Conservation (phyloP, 2,113 vertebrate genomes). For the Apodemus speciosus region DNA sequence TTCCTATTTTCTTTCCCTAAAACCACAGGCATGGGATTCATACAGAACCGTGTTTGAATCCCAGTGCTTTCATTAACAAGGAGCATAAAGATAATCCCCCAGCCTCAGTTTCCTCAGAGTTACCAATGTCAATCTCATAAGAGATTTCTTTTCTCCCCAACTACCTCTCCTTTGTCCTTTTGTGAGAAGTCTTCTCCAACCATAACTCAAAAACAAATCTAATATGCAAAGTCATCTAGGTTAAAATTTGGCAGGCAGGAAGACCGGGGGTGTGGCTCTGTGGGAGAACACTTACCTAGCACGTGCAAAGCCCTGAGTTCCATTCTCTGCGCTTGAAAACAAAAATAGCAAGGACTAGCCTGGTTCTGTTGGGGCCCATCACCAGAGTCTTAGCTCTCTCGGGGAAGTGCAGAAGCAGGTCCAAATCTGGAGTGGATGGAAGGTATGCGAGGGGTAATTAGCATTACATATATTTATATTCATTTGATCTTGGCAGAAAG, state of each 20-base stretch:
- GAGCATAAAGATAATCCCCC: background rate
- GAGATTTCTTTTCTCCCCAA: background rate
- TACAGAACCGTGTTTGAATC: background rate
- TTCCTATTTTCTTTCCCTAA: background rate
- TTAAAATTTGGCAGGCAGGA: slow-evolving; percentile 14
- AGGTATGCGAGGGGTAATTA: slow-evolving; percentile 41
- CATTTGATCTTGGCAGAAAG: slow-evolving; percentile 56
- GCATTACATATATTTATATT: slow-evolving; percentile 38
- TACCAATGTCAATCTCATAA: background rate
- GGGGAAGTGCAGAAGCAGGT: slow-evolving; percentile 46
- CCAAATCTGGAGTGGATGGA: slow-evolving; percentile 34
- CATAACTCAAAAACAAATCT: background rate
- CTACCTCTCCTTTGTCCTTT: background rate
- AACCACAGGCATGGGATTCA: background rate
- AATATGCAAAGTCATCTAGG: background rate
- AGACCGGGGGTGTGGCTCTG: background rate
- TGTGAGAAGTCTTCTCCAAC: background rate
- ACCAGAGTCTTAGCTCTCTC: slow-evolving; percentile 27
- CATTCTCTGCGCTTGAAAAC: background rate
- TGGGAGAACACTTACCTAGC: background rate
- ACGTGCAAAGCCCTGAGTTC: background rate
- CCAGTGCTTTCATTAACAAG: background rate
- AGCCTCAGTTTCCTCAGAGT: background rate
- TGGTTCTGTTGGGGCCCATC: background rate
- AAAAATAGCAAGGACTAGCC: background rate